phyloP scores from a whole-genome alignment of 2,113 vertebrate genomes.

The Hypomesus transpacificus region DNA sequence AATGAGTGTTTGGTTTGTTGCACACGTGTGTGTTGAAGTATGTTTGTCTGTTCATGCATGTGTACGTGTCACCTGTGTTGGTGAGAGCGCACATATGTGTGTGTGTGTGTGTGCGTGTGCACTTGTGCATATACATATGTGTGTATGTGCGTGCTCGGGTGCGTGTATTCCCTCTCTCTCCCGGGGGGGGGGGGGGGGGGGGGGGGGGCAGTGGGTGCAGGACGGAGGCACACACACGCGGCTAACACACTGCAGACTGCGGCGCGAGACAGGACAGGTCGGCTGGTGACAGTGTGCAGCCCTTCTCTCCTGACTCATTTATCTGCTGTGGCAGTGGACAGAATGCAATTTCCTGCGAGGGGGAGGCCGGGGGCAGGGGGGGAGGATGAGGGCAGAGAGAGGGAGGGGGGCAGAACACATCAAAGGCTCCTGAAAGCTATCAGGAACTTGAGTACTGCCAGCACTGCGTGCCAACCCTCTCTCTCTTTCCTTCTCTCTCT shows the following conservation, averaged over 20 bases:
- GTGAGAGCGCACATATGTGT: slow-evolving; percentile 16
- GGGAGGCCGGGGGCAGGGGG: slow-evolving; percentile 54
- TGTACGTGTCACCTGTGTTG: slow-evolving; percentile 7
- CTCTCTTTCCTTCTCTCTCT: slow-evolving; percentile 34
- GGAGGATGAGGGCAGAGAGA: slow-evolving; percentile 23
- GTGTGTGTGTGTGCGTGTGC: slow-evolving; percentile 9
- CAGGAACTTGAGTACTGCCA: slow-evolving; percentile 64
- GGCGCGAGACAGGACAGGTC: slow-evolving; percentile 69
- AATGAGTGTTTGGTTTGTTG: not conserved
- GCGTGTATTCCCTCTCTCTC: slow-evolving; percentile 11
- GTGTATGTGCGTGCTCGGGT: slow-evolving; percentile 9
- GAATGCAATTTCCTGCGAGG: slow-evolving; percentile 76
- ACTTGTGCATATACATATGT: not conserved
- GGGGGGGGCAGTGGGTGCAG: slow-evolving; percentile 37
- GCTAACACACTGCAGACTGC: slow-evolving; percentile 65
- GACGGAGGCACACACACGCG: slow-evolving; percentile 45
- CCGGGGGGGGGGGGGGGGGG: slow-evolving; percentile 23
- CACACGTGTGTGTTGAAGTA: not conserved
- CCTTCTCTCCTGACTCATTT: slow-evolving; percentile 70
- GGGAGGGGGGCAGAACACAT: slow-evolving; percentile 64
- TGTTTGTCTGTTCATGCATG: not conserved
- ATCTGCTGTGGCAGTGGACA: slow-evolving; percentile 71
- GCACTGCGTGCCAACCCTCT: slow-evolving; percentile 70
- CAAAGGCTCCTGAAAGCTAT: slow-evolving; percentile 68
- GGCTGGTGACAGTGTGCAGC: slow-evolving; percentile 65